Base-by-base conservation (phyloP, 2,113 vertebrate species). In the Sardina pilchardus region DNA sequence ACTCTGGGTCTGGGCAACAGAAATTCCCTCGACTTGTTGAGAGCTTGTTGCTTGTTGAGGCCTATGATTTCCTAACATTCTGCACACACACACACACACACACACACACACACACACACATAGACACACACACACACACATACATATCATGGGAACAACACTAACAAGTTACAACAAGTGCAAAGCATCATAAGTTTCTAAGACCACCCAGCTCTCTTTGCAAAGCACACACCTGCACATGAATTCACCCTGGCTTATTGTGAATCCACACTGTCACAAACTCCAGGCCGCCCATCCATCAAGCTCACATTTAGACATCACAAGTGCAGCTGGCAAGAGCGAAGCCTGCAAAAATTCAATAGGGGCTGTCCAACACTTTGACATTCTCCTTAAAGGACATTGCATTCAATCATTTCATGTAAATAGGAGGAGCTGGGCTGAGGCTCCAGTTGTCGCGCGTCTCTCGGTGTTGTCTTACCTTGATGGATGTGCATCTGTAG, bases 301-400 rank as follows among this genome's bases (percentile, higher is more conserved):
- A 91, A 17, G 26, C 42, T 85, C 42, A 53, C 82, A 75, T 87
- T 88, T 86, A 86, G 81, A 71, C 81, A 87, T 82, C 81, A 86
- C 63, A 56, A 82, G 81, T 86, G 48, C 47, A 83, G 71, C 82
- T 81, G 84, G 83, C 83, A 59, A 86, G 81, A 50, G 1, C 36
- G 4, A n/a, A 81, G 87, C 44, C 71, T 1, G 67, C 81, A 78
- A 42, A 67, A 81, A 75, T 82, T 87, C 86, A 86, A 85, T 85
- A 85, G 85, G 19, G 84, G 43, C 63, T 80, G 47, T 87, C 88
- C 85, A 59, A 36, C 36, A 30, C 45, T 67, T 86, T 90, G 87
- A 85, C 87, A 90, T 89, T 90, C 85, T 82, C 82, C 78, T 81
- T 86, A 87, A 91, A 91, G 89, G 86, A 90, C 89, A 86, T 85